Evolutionary conservation across 2,888 invertebrate species (phyloP), one percentile per base, ranked within the genome.

Genomic region (Hydropsyche betteni): DNA sequence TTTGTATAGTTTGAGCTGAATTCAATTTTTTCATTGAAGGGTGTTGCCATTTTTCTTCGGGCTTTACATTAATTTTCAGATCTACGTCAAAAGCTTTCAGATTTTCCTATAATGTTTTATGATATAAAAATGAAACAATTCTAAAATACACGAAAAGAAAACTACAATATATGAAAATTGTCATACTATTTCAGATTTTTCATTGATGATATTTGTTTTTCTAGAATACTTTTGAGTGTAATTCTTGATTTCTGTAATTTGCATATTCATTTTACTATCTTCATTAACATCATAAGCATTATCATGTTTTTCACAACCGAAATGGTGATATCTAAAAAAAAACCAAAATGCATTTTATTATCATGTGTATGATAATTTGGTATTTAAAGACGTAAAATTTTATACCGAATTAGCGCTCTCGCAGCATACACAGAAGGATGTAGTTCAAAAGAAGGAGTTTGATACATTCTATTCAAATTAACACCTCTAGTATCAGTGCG

Each of bases 371-470:
- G 24, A 24, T 24, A 24, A 24, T 24, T 24, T 24, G 1, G 2
- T 24, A 24, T 24, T 24, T 24, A 24, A 24, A 24, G 24, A 24
- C 24, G 2, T 24, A 24, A 24, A 24, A 24, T 24, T 1, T 24
- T 24, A 64, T 51, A 90, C 90, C 91, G 89, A 76, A 93, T 91
- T 75, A 96, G 85, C 76, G 92, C 89, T 82, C 94, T 91, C 12
- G 95, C 93, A 10, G 95, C 96, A 84, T 91, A 96, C 74, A 97
- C 93, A 5, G 95, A 91, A 0, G 96, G 96, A 84, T 96, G 95
- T 34, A 91, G 87, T 0, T 85, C 83, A 55, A 91, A 84, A 58
- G 91, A 91, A 0, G 96, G 96, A 83, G 92, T 92, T 77, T 94
- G 86, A 84, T 97, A 97, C 64, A 96, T 91, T 81, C 96, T 87